A percentile compares a stretch with the other conserved stretches of the same genome.
phyloP scores from a whole-genome alignment of 2,797 vertebrate genomes.

The Lemur catta region DNA sequence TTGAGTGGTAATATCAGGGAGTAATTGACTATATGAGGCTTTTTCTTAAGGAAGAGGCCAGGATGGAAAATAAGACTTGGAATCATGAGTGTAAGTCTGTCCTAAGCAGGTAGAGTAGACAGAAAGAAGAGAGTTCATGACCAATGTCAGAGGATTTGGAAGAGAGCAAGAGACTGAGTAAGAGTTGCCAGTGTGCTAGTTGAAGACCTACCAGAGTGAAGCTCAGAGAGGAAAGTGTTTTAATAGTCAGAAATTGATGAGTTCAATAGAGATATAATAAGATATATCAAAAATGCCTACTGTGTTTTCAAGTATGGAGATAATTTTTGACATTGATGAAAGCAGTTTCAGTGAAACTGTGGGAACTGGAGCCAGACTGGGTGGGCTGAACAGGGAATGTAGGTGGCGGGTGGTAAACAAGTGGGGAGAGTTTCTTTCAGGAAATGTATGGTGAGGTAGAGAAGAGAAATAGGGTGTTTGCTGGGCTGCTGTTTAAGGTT shows the following conservation, averaged over 20 bases:
- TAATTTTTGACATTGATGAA: not conserved
- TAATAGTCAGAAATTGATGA: not conserved
- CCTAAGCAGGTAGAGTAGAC: not conserved
- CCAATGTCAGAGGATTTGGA: not conserved
- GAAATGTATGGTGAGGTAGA: not conserved
- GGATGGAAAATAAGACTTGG: not conserved
- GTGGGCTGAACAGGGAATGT: not conserved
- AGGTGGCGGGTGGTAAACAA: not conserved
- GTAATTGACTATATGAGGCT: not conserved
- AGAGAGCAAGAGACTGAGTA: not conserved
- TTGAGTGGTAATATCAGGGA: not conserved
- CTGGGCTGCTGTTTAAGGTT: not conserved
- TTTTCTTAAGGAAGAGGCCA: not conserved
- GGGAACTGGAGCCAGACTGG: not conserved
- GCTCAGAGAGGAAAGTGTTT: not conserved
- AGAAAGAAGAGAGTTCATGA: not conserved
- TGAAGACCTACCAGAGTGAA: not conserved
- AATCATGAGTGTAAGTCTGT: not conserved
- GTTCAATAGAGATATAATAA: not conserved
- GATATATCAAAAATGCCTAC: not conserved
- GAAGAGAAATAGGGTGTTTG: not conserved
- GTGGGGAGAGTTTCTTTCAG: not conserved
- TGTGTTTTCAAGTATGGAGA: not conserved
- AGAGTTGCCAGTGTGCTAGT: not conserved
- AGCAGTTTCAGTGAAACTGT: not conserved